A percentile compares a stretch with the other conserved stretches of the same genome.
phyloP scores from a whole-genome alignment of 2,113 vertebrate genomes.

The Platanista minor region DNA sequence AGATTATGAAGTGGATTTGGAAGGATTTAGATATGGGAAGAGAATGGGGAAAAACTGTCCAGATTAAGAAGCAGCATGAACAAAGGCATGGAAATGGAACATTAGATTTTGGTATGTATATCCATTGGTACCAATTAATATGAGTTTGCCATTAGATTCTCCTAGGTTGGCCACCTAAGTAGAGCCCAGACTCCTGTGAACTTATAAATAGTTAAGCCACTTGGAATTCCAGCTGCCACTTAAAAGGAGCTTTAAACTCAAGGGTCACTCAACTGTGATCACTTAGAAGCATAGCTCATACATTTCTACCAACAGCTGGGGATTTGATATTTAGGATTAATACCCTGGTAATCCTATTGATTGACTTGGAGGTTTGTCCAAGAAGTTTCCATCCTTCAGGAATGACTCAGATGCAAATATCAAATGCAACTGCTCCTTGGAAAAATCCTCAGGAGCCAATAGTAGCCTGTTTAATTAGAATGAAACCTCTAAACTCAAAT shows the following conservation, averaged over 20 bases:
- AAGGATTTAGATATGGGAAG: not conserved
- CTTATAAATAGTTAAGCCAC: slow-evolving; percentile 18
- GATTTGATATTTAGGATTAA: slow-evolving; percentile 35
- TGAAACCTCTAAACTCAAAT: not conserved
- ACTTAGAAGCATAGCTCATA: not conserved
- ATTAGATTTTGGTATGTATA: not conserved
- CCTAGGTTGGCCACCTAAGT: not conserved
- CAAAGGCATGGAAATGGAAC: not conserved
- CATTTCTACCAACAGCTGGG: slow-evolving; percentile 56
- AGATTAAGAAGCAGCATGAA: not conserved
- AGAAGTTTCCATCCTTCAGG: not conserved
- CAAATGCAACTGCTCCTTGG: not conserved
- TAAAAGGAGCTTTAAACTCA: slow-evolving; percentile 29
- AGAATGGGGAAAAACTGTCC: not conserved
- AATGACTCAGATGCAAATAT: not conserved
- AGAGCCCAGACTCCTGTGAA: not conserved
- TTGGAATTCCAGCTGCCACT: slow-evolving; percentile 44
- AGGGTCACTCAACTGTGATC: not conserved
- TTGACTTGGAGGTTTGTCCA: slow-evolving; percentile 33
- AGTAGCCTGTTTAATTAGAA: not conserved
- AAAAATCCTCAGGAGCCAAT: not conserved
- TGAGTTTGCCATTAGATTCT: not conserved
- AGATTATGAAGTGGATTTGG: not conserved
- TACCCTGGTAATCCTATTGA: slow-evolving; percentile 39
- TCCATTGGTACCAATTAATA: not conserved